Base-by-base conservation (phyloP, 2,888 invertebrate species). In the Nomada fabriciana region DNA sequence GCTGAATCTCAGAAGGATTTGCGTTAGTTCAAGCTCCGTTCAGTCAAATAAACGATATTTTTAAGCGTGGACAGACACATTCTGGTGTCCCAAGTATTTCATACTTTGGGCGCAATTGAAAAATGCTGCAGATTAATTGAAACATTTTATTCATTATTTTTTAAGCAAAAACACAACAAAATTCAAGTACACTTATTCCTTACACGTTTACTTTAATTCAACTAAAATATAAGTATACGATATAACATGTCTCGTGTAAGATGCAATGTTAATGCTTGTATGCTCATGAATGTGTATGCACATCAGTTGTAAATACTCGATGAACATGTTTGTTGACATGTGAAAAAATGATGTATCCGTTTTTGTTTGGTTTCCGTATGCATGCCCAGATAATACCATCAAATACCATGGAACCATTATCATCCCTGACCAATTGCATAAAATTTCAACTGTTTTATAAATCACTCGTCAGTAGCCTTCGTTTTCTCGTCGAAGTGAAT, bases 81-180 rank as follows among this genome's bases (percentile, higher is more conserved):
- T 23, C 36, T 36, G 7, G n/a, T 50, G 36, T 36, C 36, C 36
- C 4, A 25, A 10, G 2, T 42, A 9, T 23, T 52, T 11, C 20
- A 0, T 52, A 18, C 52, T 3, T 29, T 29, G 18, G 23, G 20
- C 53, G 29, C 18, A 20, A 76, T 75, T 80, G 20, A 52, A 53
- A n/a, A 43, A 63, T 50, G 11, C 47, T 3, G 23, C 0, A 9
- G 64, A 42, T 75, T 90, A 88, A 89, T 93, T 89, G 90, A 91
- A 91, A 92, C 89, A 85, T 91, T 92, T 93, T 93, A 93, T 93
- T 92, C 89, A 91, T 93, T 70, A 91, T 92, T 92, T 91, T 91
- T 93, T 93, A 93, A 94, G 93, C 94, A 92, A 93, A 92, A 93
- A 94, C 93, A 93, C 93, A 93, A 92, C 91, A 92, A 91, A 92